Evolutionary conservation across 2,888 invertebrate species (phyloP).

Genomic region (Cybosia mesomella): DNA sequence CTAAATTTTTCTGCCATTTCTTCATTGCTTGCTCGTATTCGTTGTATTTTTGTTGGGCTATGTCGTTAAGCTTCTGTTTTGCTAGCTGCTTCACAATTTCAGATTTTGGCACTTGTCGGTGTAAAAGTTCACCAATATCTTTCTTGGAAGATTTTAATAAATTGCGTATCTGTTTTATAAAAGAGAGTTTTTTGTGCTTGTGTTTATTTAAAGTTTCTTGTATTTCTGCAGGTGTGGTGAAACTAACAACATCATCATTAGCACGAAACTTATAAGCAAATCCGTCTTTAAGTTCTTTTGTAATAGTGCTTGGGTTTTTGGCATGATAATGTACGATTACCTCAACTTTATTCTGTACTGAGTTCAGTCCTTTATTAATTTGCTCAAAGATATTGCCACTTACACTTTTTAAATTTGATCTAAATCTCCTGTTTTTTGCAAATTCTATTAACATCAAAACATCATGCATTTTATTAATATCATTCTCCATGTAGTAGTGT

Average conservation of each 20-base stretch:
- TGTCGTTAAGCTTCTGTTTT: conserved; percentile 58
- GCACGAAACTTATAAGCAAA: neutral
- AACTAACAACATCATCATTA: neutral
- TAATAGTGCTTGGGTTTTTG: conserved; percentile 13
- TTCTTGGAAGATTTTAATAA: conserved; percentile 64
- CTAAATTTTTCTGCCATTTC: conserved; percentile 69
- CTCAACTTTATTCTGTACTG: conserved; percentile 55
- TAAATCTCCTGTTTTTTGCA: conserved; percentile 62
- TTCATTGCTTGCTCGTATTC: conserved; percentile 65
- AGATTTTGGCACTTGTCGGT: conserved; percentile 58
- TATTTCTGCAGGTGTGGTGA: neutral
- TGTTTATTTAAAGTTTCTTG: conserved; percentile 6
- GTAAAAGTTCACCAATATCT: conserved; percentile 59
- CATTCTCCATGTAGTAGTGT: conserved; percentile 59
- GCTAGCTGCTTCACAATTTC: conserved; percentile 62
- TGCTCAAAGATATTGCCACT: conserved; percentile 51
- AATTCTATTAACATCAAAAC: conserved; percentile 59
- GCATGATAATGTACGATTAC: conserved; percentile 45
- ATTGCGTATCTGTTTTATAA: conserved; percentile 65
- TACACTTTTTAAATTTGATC: conserved; percentile 45
- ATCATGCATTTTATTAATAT: conserved; percentile 66
- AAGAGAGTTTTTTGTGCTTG: conserved; percentile 58
- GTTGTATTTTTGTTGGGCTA: conserved; percentile 54
- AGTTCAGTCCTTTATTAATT: conserved; percentile 53
- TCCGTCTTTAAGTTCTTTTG: neutral